Percentiles rank a stretch among this genome's conserved stretches.
These are phyloP conservation scores for Pseudococcus longispinus DNA, from an alignment of 2,888 invertebrate genomes.

Conservation along the genomic window DNA sequence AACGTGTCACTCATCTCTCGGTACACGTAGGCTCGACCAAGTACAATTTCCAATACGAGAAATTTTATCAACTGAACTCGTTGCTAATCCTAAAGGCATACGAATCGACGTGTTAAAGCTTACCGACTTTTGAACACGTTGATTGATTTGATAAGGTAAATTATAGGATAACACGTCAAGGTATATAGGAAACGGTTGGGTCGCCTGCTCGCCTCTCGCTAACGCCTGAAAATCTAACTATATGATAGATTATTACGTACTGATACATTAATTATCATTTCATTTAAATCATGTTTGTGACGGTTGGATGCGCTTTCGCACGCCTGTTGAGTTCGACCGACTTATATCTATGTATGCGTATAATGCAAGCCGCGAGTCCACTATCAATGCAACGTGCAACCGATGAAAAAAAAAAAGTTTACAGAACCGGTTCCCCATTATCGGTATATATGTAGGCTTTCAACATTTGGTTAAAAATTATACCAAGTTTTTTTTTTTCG, in stretches of 20 bases:
- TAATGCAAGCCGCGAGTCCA: background rate
- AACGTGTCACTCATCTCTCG: background rate
- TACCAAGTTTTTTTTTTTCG: background rate
- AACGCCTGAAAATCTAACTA: slow-evolving; percentile 15
- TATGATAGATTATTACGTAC: slow-evolving; percentile 22
- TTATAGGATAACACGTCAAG: background rate
- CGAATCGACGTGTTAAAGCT: background rate
- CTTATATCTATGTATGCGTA: background rate
- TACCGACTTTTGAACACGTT: background rate
- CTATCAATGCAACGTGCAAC: background rate
- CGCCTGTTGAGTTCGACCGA: slow-evolving; percentile 12
- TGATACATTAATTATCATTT: slow-evolving; percentile 42
- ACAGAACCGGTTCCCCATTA: background rate
- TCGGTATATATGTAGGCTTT: background rate
- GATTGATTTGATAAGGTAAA: slow-evolving; percentile 9
- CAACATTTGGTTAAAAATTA: background rate
- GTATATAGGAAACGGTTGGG: background rate
- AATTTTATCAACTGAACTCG: background rate
- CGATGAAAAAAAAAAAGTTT: background rate
- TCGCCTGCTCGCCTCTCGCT: background rate
- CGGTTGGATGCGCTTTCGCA: slow-evolving; percentile 40
- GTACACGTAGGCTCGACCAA: background rate
- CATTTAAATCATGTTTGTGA: slow-evolving; percentile 35
- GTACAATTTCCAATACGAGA: background rate
- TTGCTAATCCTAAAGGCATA: background rate